phyloP scores from a whole-genome alignment of 2,797 vertebrate genomes.

The Artibeus jamaicensis region DNA sequence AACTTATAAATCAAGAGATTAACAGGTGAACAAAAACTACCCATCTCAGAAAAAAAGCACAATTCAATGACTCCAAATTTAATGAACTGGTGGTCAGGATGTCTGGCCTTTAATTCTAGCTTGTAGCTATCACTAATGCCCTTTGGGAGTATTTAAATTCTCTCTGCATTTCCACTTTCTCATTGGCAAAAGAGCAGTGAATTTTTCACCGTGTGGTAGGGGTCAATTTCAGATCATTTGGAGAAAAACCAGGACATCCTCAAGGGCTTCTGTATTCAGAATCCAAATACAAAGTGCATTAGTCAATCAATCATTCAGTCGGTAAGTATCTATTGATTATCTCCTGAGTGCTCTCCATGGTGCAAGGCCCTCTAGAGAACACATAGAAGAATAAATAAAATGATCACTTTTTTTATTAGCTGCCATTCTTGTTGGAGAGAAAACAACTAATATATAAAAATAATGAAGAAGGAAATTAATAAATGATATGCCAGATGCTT shows the following conservation, averaged over 20 bases:
- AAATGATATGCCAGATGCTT: not conserved
- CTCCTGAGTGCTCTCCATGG: constrained; percentile 30
- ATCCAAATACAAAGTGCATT: constrained; percentile 59
- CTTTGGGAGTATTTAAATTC: constrained; percentile 42
- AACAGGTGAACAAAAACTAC: constrained; percentile 7
- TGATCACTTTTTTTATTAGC: constrained; percentile 47
- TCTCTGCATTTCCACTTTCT: constrained; percentile 44
- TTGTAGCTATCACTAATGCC: constrained; percentile 4
- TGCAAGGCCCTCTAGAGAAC: not conserved
- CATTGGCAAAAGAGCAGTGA: constrained; percentile 47
- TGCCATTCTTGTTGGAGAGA: not conserved
- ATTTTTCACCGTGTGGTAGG: not conserved
- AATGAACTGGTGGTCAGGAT: not conserved
- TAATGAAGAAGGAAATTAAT: constrained; percentile 7
- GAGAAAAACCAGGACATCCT: constrained; percentile 40
- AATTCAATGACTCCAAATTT: not conserved
- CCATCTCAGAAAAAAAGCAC: not conserved
- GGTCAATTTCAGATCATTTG: constrained; percentile 56
- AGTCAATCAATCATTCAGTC: constrained; percentile 57
- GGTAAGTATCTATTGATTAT: constrained; percentile 66
- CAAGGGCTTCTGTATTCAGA: constrained; percentile 50
- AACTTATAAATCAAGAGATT: constrained; percentile 32
- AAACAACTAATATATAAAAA: constrained; percentile 26
- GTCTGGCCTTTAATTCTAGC: not conserved
- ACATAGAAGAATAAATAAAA: constrained; percentile 30